These are phyloP conservation scores for Euzetes globulus DNA, from an alignment of 2,888 invertebrate genomes.

Conservation along the genomic window DNA sequence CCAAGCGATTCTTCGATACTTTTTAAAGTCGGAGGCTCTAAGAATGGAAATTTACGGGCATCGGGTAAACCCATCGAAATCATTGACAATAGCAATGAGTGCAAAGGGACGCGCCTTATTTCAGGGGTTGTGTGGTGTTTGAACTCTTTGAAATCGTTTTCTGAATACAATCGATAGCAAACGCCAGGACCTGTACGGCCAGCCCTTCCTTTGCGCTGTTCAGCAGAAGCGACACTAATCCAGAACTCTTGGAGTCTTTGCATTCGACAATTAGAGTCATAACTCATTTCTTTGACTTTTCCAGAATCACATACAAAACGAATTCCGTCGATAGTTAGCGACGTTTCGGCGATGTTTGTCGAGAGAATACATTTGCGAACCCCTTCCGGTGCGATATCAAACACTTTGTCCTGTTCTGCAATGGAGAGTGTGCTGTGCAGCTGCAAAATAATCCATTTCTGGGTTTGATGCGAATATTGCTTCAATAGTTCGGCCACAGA, in stretches of 20 bases:
- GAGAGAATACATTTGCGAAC: constrained; percentile 92
- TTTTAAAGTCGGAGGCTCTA: constrained; percentile 79
- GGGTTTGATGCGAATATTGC: constrained; percentile 66
- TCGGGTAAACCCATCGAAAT: constrained; percentile 86
- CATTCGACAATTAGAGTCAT: constrained; percentile 80
- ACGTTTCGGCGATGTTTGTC: constrained; percentile 98
- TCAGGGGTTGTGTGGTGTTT: constrained; percentile 83
- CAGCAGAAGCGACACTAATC: constrained; percentile 95
- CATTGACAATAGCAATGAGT: constrained; percentile 84
- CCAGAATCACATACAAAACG: constrained; percentile 96
- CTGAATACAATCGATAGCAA: constrained; percentile 81
- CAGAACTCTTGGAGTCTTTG: constrained; percentile 86
- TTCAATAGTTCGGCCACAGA: constrained; percentile 75
- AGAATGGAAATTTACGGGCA: constrained; percentile 83
- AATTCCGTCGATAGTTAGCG: constrained; percentile 95
- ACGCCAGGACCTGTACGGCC: constrained; percentile 74
- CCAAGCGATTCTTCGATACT: constrained; percentile 78
- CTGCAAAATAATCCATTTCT: constrained; percentile 84
- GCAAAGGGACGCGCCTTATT: constrained; percentile 85
- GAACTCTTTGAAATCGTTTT: constrained; percentile 68
- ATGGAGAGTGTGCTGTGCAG: constrained; percentile 87
- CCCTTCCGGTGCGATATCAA: constrained; percentile 89
- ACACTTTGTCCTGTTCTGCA: constrained; percentile 91
- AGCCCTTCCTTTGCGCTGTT: constrained; percentile 90
- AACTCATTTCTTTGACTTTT: constrained; percentile 95